Percentiles rank a stretch among this genome's conserved stretches.
Evolutionary conservation across 2,797 vertebrate genomes (phyloP).

Genomic region (Micromesistius poutassou): DNA sequence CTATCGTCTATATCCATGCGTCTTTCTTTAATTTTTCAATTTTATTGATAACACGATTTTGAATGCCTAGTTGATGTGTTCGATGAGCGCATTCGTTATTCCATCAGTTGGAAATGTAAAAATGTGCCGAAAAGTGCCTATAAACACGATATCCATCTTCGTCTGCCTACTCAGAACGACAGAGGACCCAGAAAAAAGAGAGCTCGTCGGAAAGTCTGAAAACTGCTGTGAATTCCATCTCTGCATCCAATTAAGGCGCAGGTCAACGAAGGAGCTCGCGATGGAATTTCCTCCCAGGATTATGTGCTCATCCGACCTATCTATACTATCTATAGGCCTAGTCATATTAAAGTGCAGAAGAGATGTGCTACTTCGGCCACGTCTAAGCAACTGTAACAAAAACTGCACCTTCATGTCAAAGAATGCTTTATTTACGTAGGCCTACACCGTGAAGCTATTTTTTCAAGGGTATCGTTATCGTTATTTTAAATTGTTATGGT

Average conservation of each 20-base stretch:
- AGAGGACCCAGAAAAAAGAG: background rate
- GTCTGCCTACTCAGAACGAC: background rate
- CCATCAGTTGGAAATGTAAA: background rate
- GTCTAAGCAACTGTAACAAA: no score
- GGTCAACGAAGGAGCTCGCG: constrained; percentile 13
- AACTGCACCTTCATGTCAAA: background rate
- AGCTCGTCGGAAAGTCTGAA: constrained; percentile 5
- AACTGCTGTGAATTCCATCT: constrained; percentile 7
- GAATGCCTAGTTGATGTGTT: background rate
- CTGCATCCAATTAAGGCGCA: constrained; percentile 48
- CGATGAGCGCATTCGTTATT: background rate
- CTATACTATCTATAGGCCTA: background rate
- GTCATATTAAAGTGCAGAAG: background rate
- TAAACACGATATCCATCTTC: background rate
- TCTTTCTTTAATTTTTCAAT: background rate
- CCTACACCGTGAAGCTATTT: background rate
- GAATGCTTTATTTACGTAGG: background rate
- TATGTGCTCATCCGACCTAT: background rate
- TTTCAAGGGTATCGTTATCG: background rate
- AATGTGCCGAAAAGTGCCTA: background rate
- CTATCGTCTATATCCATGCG: background rate
- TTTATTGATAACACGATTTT: background rate
- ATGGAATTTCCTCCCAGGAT: constrained; percentile 36
- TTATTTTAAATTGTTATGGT: background rate
- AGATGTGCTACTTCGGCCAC: background rate